A percentile compares a stretch with the other conserved stretches of the same genome.
phyloP scores from a whole-genome alignment of 2,888 invertebrate species.

The Pammene fasciana region DNA sequence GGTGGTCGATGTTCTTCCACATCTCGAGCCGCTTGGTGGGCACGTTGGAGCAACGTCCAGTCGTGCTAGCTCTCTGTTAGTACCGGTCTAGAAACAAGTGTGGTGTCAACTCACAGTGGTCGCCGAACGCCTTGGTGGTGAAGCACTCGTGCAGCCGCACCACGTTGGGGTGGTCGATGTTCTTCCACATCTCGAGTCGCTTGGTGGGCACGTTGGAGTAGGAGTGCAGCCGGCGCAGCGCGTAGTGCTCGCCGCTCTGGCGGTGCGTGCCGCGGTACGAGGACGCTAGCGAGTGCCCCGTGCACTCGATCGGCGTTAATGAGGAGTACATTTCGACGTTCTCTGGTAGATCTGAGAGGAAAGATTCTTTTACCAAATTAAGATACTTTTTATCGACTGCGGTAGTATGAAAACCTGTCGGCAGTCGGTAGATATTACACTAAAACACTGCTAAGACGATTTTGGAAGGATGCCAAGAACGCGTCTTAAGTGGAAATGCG shows the following conservation, averaged over 20 bases:
- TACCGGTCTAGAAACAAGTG: no score
- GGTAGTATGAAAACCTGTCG: no score
- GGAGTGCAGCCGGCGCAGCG: conserved; percentile 94
- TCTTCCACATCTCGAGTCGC: conserved; percentile 97
- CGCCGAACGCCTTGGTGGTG: conserved; percentile 97
- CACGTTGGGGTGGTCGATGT: conserved; percentile 96
- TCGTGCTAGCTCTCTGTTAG: no score
- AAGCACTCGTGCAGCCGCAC: conserved; percentile 96
- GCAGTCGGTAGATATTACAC: no score
- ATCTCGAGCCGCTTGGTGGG: conserved; percentile 95
- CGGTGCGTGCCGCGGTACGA: conserved; percentile 95
- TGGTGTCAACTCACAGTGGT: conserved; percentile 90
- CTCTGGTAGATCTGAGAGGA: conserved; percentile 88
- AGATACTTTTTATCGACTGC: no score
- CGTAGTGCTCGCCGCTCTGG: conserved; percentile 93
- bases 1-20: conserved; percentile 98
- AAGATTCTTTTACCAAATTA: not conserved
- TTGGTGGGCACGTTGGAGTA: conserved; percentile 91
- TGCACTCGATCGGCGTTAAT: conserved; percentile 91
- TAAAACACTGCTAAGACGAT: no score
- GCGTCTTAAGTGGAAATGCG: no score
- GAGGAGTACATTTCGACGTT: conserved; percentile 96
- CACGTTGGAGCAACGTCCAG: conserved; percentile 90
- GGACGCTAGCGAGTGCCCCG: conserved; percentile 89
- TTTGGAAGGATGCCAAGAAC: no score